Evolutionary conservation across 2,113 vertebrate species (phyloP).

Genomic region (Bostrychus sinensis): DNA sequence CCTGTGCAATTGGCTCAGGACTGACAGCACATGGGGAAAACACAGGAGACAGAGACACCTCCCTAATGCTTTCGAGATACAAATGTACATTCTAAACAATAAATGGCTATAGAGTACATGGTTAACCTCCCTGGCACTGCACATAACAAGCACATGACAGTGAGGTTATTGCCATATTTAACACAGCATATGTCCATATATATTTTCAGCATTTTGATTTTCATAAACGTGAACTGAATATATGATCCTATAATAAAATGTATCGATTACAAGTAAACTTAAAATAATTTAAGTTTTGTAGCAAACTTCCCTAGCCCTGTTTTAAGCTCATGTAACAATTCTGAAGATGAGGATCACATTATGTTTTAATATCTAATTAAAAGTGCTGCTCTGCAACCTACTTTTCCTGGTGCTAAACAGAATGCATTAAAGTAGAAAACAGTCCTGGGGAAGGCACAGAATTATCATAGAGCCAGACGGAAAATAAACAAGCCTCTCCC

Average conservation of each 20-base stretch:
- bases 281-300: background rate
- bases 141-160: slow-evolving; percentile 1
- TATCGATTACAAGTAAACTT: background rate
- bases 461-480: slow-evolving; percentile 41
- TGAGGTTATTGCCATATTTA: background rate
- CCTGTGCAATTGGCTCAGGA: slow-evolving; percentile 85
- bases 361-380: slow-evolving; percentile 11
- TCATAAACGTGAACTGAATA: too few species aligned
- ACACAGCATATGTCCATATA: slow-evolving; percentile 3
- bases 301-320: background rate
- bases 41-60: slow-evolving; percentile 81
- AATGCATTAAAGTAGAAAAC: slow-evolving; percentile 30
- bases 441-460: slow-evolving; percentile 11
- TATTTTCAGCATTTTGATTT: background rate
- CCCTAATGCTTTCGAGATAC: background rate
- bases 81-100: slow-evolving; percentile 1
- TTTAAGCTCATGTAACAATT: background rate
- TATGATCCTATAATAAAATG: background rate
- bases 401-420: slow-evolving; percentile 19
- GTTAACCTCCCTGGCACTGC: background rate
- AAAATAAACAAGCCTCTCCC: slow-evolving; percentile 68
- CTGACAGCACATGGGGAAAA: slow-evolving; percentile 55
- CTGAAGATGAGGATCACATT: background rate
- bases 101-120: slow-evolving; percentile 2
- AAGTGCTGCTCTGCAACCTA: slow-evolving; percentile 10